Evolutionary conservation across 2,888 invertebrate genomes (phyloP), one percentile per base, ranked within the genome.

Genomic region (Agapetus fuscipes): DNA sequence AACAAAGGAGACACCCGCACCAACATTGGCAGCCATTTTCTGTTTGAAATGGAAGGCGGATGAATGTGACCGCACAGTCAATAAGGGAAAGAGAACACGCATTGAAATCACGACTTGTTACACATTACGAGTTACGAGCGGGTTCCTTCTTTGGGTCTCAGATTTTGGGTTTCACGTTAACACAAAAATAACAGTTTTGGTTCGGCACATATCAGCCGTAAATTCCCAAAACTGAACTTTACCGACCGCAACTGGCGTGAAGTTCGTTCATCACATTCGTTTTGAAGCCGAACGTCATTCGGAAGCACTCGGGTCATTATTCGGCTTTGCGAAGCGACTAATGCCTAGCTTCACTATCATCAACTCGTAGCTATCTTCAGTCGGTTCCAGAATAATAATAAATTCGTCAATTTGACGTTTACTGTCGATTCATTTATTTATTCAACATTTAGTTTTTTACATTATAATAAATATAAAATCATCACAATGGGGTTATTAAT

Each of bases 1-100:
- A 81, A 83, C 82, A 83, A 83, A 83, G 82, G 77, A 82, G 76
- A 78, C 77, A 79, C 76, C 76, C 76, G 76, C 78, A 79, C 77
- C 75, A 75, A 73, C 72, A 76, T 74, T 72, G 77, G 76, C 82
- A 78, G 83, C 83, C 83, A 83, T 83, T 80, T 83, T 83, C 78
- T 77, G 74, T 75, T 76, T 75, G 72, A 59, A 43, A 33, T 37
- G 36, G 57, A 60, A 54, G 53, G 52, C 43, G 43, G 39, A 37
- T 29, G 30, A 34, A 43, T 34, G 14, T 13, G 39, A 39, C 32
- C 39, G 39, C 37, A 24, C 39, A 36, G 39, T 36, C 43, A 34
- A 36, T 33, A 13, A 26, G 39, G 31, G 26, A 39, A 29, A 34
- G 30, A 30, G 20, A 30, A 24, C 24, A 33, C 39, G 29, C 39